A percentile compares a stretch with the other conserved stretches of the same genome.
Conservation (phyloP, 2,113 vertebrate species). For the Elephantulus edwardii region DNA sequence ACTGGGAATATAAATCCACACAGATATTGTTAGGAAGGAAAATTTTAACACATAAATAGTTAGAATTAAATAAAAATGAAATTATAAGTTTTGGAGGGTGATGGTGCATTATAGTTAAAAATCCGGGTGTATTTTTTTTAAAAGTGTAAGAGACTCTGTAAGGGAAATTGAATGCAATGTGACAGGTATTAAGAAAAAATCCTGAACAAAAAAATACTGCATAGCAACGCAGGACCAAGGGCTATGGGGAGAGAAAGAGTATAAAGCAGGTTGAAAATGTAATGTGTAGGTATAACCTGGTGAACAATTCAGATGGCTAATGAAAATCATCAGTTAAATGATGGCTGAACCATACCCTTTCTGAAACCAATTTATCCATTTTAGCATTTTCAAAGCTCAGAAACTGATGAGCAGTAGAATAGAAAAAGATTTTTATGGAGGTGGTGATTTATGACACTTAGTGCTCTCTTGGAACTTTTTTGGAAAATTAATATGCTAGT, state of each 20-base stretch:
- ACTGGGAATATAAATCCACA: slow-evolving; percentile 47
- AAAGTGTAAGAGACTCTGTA: not conserved
- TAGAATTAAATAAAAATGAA: slow-evolving; percentile 39
- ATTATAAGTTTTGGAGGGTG: not conserved
- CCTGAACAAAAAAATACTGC: not conserved
- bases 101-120: not conserved
- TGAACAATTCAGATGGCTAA: not conserved
- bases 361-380: not conserved
- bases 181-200: not conserved
- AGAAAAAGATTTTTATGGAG: not conserved
- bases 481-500: not conserved
- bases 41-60: not conserved
- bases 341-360: not conserved
- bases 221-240: not conserved
- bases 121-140: not conserved
- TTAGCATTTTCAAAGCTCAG: not conserved
- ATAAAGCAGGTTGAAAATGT: not conserved
- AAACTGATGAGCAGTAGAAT: slow-evolving; percentile 6
- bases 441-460: not conserved
- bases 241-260: not conserved
- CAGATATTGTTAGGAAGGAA: slow-evolving; percentile 29
- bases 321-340: not conserved
- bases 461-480: not conserved
- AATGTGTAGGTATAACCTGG: not conserved
- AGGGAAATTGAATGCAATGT: slow-evolving; percentile 24